Evolutionary conservation across 2,113 vertebrate species (phyloP), one percentile per base, ranked within the genome.

Genomic region (Crotalus helleri): DNA sequence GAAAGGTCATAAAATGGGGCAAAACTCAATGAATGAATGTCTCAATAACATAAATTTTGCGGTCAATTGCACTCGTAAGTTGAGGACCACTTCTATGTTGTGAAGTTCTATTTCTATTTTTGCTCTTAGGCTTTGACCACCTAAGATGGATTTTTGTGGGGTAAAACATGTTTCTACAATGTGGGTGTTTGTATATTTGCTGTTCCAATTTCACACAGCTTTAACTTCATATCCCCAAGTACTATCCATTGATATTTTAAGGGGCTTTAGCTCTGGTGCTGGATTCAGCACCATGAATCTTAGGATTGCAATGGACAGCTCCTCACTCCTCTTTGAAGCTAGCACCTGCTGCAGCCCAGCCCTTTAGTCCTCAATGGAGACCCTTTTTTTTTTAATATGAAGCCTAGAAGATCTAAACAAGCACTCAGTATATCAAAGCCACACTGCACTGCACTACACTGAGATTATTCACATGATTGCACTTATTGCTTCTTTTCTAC

Each of bases 291-390:
- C 69, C 92, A 87, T 64, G 55, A 61, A 15, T 93, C 64, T 24
- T 59, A 90, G 55, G 21, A 51, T 87, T 8, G 29, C 55, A 93
- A 9, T 87, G 89, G 89, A 93, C 89, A 93, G 81, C 81, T 87
- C 81, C 88, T 19, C 64, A 24, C 8, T 61, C 57, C 3, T 61
- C 81, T 93, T 86, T 90, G 57, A 44, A 46, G 23, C 49, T 54
- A 55, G n/a, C 58, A 64, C 44, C 88, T 93, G 74, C 44, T 5
- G 88, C n/a, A 59, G 44, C 46, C 17, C 53, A 90, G 19, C 59
- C 19, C 33, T 74, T 57, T 1, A 54, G 5, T 46, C 51, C n/a
- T 55, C 51, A 89, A 11, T 46, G 61, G 17, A 26, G n/a, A 19
- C 46, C 57, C 1, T 26, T 39, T 19, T 13, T 57, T 15, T 10